These are phyloP conservation scores for Perizoma affinitatum DNA, from an alignment of 2,888 invertebrate genomes.

Conservation along the genomic window DNA sequence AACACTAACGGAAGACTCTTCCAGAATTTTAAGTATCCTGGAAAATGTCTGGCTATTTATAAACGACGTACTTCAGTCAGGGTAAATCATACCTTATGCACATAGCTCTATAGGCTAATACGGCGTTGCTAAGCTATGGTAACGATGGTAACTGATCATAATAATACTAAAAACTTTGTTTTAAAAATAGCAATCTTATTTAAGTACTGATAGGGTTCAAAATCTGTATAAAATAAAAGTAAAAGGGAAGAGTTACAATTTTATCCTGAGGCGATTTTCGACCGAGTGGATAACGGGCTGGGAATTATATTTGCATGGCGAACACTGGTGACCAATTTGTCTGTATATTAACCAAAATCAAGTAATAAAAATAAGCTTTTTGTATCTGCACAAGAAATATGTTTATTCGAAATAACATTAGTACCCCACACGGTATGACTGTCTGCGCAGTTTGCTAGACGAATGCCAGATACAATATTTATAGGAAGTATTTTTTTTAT, in stretches of 20 bases:
- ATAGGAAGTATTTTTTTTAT: no score
- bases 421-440: no score
- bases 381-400: no score
- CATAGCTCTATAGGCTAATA: constrained; percentile 64
- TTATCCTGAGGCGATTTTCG: constrained; percentile 12
- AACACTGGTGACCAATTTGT: no score
- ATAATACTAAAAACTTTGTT: constrained; percentile 30
- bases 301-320: not conserved
- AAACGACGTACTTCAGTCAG: constrained; percentile 69
- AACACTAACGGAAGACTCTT: not conserved
- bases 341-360: no score
- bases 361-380: no score
- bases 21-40: constrained; percentile 34
- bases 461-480: no score
- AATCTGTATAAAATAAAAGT: constrained; percentile 18
- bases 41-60: constrained; percentile 62
- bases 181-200: constrained; percentile 27
- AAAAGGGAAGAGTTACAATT: constrained; percentile 12
- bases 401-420: no score
- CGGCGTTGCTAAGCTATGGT: constrained; percentile 73
- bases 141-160: constrained; percentile 73
- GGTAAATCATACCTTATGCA: constrained; percentile 75
- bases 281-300: constrained; percentile 1
- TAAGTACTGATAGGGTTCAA: constrained; percentile 15
- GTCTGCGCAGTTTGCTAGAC: no score